These are phyloP conservation scores for Eufriesea mexicana DNA, from an alignment of 1,140 invertebrate genomes.

Conservation along the genomic window DNA sequence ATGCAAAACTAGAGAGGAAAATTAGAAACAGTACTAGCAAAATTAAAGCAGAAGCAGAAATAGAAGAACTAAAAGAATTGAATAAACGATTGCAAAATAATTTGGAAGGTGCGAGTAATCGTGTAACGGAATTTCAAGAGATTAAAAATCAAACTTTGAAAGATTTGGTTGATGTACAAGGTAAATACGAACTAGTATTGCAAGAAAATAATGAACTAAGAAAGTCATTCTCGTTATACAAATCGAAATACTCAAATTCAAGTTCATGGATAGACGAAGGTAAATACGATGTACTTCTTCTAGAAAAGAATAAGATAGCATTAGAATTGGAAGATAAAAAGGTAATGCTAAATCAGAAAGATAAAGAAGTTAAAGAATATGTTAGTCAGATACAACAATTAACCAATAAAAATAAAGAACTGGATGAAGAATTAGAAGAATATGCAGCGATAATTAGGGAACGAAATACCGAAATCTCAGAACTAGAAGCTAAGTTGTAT, in stretches of 20 bases:
- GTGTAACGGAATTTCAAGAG: conserved; percentile 71
- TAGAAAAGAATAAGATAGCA: conserved; percentile 69
- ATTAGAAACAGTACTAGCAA: conserved; percentile 75
- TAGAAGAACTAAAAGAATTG: conserved; percentile 71
- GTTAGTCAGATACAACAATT: conserved; percentile 49
- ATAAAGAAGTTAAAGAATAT: conserved; percentile 49
- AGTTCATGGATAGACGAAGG: conserved; percentile 43
- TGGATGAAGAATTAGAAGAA: conserved; percentile 73
- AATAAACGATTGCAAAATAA: conserved; percentile 72
- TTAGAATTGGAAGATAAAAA: conserved; percentile 70
- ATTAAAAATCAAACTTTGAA: conserved; percentile 65
- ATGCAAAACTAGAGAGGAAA: conserved; percentile 66
- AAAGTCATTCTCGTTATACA: conserved; percentile 32
- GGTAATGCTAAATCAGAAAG: conserved; percentile 45
- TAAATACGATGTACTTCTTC: conserved; percentile 61
- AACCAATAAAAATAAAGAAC: conserved; percentile 61
- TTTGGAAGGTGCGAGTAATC: conserved; percentile 77
- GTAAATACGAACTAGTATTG: conserved; percentile 47
- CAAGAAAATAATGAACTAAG: conserved; percentile 68
- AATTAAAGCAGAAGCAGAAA: conserved; percentile 59
- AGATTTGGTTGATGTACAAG: conserved; percentile 61
- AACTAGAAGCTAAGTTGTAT: conserved; percentile 31
- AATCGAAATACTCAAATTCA: conserved; percentile 47
- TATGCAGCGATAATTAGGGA: conserved; percentile 64
- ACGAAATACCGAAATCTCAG: conserved; percentile 31